Percentiles rank a stretch among this genome's conserved stretches.
phyloP scores from a whole-genome alignment of 2,797 vertebrate genomes.

The Harpagifer antarcticus region DNA sequence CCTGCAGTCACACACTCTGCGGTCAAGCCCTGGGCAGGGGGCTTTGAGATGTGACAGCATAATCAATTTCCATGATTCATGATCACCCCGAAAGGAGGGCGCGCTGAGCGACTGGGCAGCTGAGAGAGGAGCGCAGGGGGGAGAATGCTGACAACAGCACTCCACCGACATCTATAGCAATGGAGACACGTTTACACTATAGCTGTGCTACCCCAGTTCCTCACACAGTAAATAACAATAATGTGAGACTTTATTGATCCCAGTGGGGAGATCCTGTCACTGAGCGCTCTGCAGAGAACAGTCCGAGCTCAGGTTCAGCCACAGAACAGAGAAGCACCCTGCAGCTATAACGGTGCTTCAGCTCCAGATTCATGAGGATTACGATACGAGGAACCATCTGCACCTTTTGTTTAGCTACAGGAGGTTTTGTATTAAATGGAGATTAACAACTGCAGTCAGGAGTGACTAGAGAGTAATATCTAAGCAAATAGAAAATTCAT shows the following conservation, averaged over 20 bases:
- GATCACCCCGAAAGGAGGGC: constrained; percentile 69
- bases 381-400: not conserved
- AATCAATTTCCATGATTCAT: constrained; percentile 86
- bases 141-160: constrained; percentile 78
- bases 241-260: constrained; percentile 46
- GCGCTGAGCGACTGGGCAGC: constrained; percentile 71
- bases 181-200: constrained; percentile 30
- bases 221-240: constrained; percentile 34
- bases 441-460: not conserved
- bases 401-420: constrained; percentile 9
- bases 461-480: not conserved
- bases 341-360: constrained; percentile 17
- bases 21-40: constrained; percentile 76
- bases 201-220: constrained; percentile 20
- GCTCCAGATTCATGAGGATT: constrained; percentile 27
- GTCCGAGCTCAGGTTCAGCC: constrained; percentile 23
- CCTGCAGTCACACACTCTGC: constrained; percentile 80
- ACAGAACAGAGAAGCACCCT: constrained; percentile 30
- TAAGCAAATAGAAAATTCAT: constrained; percentile 15
- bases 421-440: constrained; percentile 22
- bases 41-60: constrained; percentile 84
- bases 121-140: constrained; percentile 70
- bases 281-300: constrained; percentile 35
- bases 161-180: constrained; percentile 54
- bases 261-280: constrained; percentile 27